Evolutionary conservation across 1,140 invertebrate species (phyloP).

Genomic region (Lamellibrachia luymesi): DNA sequence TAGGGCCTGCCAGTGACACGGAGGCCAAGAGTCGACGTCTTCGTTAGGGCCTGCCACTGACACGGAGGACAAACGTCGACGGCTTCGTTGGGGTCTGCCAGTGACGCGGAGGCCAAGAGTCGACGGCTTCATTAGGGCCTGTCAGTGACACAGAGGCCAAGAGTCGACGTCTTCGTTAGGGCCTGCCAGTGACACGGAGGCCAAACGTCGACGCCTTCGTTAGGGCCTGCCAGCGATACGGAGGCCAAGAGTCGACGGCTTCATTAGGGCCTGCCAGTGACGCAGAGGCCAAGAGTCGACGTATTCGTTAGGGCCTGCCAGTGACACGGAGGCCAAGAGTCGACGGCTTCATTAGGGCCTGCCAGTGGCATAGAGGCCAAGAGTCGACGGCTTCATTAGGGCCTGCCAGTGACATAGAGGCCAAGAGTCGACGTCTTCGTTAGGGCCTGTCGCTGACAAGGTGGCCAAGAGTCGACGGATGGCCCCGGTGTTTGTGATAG

Average conservation of each 20-base stretch:
- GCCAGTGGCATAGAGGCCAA: neutral
- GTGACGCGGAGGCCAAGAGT: neutral
- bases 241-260: neutral
- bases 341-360: neutral
- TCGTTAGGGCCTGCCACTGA: neutral
- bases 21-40: neutral
- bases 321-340: neutral
- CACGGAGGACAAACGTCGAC: neutral
- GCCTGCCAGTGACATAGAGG: neutral
- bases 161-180: too few relatives aligned
- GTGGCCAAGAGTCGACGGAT: neutral
- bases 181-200: too few relatives aligned
- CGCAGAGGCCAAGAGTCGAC: neutral
- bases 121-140: too few relatives aligned
- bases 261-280: too few relatives aligned
- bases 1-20: neutral
- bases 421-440: neutral
- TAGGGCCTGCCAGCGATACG: too few relatives aligned
- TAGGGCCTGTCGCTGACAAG: neutral
- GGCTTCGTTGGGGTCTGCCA: neutral
- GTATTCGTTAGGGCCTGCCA: too few relatives aligned
- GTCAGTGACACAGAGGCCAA: too few relatives aligned
- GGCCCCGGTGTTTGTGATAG: neutral
- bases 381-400: neutral
- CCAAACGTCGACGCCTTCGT: neutral